Conservation (phyloP, 2,888 invertebrate species). For the Leucophora obtusa region DNA sequence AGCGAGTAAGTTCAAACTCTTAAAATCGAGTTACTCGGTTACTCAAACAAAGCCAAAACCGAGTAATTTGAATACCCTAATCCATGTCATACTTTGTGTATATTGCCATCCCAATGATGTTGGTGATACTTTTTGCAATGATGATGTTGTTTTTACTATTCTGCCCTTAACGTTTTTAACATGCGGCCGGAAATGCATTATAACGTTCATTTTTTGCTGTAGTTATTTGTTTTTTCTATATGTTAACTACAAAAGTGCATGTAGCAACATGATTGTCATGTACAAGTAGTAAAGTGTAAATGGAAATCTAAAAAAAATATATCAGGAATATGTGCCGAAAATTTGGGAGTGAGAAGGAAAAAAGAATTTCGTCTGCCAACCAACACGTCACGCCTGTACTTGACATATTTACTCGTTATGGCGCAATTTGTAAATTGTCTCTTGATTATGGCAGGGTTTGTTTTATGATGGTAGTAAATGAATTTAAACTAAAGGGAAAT, state of each 20-base stretch:
- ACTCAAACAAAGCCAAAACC: too few relatives aligned
- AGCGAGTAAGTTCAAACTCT: too few relatives aligned
- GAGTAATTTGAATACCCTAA: too few relatives aligned
- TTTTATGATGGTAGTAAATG: slow-evolving; percentile 52
- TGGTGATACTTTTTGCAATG: slow-evolving; percentile 19
- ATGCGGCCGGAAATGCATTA: slow-evolving; percentile 64
- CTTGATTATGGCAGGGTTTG: slow-evolving; percentile 24
- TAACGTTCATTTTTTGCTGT: slow-evolving; percentile 46
- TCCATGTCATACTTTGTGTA: neutral
- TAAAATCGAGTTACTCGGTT: too few relatives aligned
- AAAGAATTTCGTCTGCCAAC: slow-evolving; percentile 60
- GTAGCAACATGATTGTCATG: slow-evolving; percentile 25
- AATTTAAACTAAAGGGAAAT: slow-evolving; percentile 54
- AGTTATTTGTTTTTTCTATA: slow-evolving; percentile 8
- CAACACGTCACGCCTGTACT: slow-evolving; percentile 71
- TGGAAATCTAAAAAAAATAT: neutral
- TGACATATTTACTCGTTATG: slow-evolving; percentile 76
- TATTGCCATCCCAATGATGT: slow-evolving; percentile 3
- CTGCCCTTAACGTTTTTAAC: slow-evolving; percentile 45
- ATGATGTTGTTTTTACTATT: neutral
- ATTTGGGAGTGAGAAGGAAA: neutral
- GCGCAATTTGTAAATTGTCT: slow-evolving; percentile 66
- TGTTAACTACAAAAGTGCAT: slow-evolving; percentile 23
- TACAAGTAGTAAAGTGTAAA: neutral
- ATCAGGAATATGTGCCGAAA: neutral